Evolutionary conservation across 2,888 invertebrate species (phyloP), one percentile per base, ranked within the genome.

Genomic region (Clistopyga incitator): DNA sequence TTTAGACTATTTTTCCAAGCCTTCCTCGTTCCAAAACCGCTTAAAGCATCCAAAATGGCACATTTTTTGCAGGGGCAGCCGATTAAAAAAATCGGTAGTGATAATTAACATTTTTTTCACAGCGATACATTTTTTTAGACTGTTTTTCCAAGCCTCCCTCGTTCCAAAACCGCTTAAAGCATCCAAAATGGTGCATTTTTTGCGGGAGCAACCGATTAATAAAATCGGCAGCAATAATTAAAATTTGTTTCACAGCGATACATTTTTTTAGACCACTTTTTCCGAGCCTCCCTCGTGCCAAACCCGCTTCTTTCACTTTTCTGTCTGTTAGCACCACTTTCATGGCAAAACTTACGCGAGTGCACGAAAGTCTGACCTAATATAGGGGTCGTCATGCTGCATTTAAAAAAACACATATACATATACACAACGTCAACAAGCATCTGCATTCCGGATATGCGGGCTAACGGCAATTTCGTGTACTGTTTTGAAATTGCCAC

Each of bases 181-280:
- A 4, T 29, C 29, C 2, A 29, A 29, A 29, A 29, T 29, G 29
- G 29, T 4, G 20, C 54, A 8, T n/a, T 1, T 18, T n/a, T 13
- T 56, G 67, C 29, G 54, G 56, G 54, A 23, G 45, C 25, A 59
- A 70, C 45, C 65, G 78, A 79, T 79, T 71, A 79, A 83, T 80
- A 80, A 67, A 78, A 67, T 6, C 47, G 61, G 54, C n/a, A 64
- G 38, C 61, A 56, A 70, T 61, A 79, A 13, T 56, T 15, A 56
- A 61, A 64, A 52, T 25, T 79, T 82, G 70, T 65, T 61, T 64
- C 75, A 79, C 64, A 71, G 76, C 64, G 42, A 47, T 67, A 54
- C 65, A 76, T 76, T 76, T 50, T 71, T 47, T 78, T 76, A 50
- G 79, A 59, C 71, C 71, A n/a, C 65, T 67, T 18, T 56, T 64